These are phyloP conservation scores for Papilio glaucus DNA, from an alignment of 1,140 invertebrate genomes.

Conservation along the genomic window DNA sequence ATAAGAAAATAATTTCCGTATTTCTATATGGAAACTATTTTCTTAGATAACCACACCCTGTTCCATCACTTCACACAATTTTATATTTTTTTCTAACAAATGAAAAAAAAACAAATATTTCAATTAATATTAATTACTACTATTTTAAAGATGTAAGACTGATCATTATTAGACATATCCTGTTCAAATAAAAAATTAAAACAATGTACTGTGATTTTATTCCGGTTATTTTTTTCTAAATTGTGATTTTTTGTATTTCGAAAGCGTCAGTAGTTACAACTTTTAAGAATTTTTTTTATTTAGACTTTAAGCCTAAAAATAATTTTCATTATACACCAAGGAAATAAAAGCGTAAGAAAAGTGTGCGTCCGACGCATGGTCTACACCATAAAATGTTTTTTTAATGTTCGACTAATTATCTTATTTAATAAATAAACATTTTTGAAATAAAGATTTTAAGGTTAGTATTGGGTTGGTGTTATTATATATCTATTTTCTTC, in stretches of 20 bases:
- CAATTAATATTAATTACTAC: background rate
- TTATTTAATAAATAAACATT: background rate
- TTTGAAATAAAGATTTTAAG: background rate
- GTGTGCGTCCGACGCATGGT: conserved; percentile 37
- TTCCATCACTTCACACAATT: background rate
- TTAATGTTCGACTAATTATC: background rate
- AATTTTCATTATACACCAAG: background rate
- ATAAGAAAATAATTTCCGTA: background rate
- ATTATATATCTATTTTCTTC: no score
- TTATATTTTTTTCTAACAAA: background rate
- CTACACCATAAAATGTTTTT: background rate
- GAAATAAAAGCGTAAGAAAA: conserved; percentile 5
- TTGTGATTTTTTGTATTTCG: background rate
- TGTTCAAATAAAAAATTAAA: background rate
- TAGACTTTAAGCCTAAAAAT: conserved; percentile 30
- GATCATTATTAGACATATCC: background rate
- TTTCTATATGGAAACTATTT: no score
- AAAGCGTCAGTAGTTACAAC: background rate
- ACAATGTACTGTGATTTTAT: background rate
- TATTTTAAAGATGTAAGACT: conserved; percentile 5
- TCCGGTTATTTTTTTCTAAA: background rate
- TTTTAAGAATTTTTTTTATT: conserved; percentile 13
- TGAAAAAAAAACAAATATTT: background rate
- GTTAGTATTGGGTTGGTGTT: background rate
- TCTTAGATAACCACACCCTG: conserved; percentile 7